Base-by-base conservation (phyloP, 2,113 vertebrate genomes). In the Mus spicilegus region DNA sequence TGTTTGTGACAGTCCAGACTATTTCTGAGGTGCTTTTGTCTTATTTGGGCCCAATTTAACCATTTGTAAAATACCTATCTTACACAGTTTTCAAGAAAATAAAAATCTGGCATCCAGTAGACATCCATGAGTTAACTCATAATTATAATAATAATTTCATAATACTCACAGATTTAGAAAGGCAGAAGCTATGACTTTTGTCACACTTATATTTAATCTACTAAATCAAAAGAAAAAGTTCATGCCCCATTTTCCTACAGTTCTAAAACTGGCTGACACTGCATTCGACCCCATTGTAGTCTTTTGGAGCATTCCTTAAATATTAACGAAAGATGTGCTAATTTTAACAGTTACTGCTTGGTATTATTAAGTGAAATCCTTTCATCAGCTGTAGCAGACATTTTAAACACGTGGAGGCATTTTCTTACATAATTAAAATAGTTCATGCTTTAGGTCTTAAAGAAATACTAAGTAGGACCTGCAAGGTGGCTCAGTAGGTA, bases 351-450 rank as follows among this genome's bases (percentile, higher is more conserved):
- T 90, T 81, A 89, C 63, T 91, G 86, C 85, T 96, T 85, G 61
- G 9, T 91, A 78, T 92, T 97, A 97, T 95, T 96, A 95, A 92
- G 82, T 96, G 69, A 69, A 97, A 95, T 69, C n/a, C 51, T 86
- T 91, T 97, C 54, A 96, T 95, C 49, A 90, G 24, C 39, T 84
- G 95, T 16, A 94, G 19, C 30, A 93, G 49, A 26, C 67, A 81
- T 90, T 97, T 91, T 36, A 93, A 87, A 95, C 73, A 89, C 56
- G 84, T 70, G 20, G 26, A 56, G 39, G 10, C n/a, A 58, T 70
- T 72, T 16, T 96, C 42, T 93, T 73, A 94, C 10, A 73, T 92
- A 96, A 95, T 87, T 73, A 63, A 49, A 42, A 65, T 11, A 46
- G 86, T 92, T 65, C 92, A 7, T 81, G 72, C 19, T 69, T 73